Evolutionary conservation across 2,888 invertebrate genomes (phyloP).

Genomic region (Disparrhopalites patrizii): DNA sequence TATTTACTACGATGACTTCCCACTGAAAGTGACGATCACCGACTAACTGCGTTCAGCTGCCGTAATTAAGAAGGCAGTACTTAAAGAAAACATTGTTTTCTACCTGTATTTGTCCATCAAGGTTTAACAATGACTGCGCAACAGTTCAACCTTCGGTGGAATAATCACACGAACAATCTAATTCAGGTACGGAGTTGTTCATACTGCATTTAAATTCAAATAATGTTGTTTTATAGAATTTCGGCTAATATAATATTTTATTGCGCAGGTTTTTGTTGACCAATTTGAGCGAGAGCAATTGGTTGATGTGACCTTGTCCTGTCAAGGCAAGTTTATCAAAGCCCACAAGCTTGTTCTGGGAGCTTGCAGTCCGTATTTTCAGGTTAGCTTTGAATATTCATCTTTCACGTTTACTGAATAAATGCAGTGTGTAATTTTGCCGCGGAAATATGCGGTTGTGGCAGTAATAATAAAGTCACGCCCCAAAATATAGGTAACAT

Average conservation of each 20-base stretch:
- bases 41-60: no score
- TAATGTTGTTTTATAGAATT: background rate
- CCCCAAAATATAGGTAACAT: no score
- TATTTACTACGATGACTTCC: no score
- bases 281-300: conserved; percentile 53
- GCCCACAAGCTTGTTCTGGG: conserved; percentile 57
- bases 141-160: conserved; percentile 56
- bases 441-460: no score
- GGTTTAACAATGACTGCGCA: conserved; percentile 47
- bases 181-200: conserved; percentile 50
- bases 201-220: background rate
- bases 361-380: conserved; percentile 56
- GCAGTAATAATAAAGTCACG: no score
- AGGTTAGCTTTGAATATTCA: no score
- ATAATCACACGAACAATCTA: conserved; percentile 55
- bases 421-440: no score
- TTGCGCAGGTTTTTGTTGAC: conserved; percentile 52
- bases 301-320: conserved; percentile 56
- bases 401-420: no score
- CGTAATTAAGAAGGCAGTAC: no score
- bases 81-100: no score
- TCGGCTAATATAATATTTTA: background rate
- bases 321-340: conserved; percentile 55
- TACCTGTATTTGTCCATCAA: background rate
- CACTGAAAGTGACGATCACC: no score